Percentiles rank a stretch among this genome's conserved stretches.
phyloP scores from a whole-genome alignment of 2,797 vertebrate species.

The Bufotes viridis region DNA sequence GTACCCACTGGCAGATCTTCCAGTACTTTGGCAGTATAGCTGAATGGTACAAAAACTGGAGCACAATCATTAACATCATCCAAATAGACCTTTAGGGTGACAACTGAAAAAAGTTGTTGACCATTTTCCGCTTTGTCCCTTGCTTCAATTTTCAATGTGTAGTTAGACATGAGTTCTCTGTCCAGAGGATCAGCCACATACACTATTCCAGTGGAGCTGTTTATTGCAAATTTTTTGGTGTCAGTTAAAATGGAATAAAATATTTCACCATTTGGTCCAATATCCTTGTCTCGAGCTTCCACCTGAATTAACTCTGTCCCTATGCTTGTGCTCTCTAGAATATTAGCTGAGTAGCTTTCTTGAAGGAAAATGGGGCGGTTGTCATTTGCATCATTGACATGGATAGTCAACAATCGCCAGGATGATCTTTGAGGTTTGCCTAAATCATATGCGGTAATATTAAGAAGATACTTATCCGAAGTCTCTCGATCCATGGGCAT shows the following conservation, averaged over 20 bases:
- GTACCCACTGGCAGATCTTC: slow-evolving; percentile 95
- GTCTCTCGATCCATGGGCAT: slow-evolving; percentile 93
- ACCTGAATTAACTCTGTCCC: slow-evolving; percentile 93
- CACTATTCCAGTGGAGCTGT: slow-evolving; percentile 88
- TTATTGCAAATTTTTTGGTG: slow-evolving; percentile 89
- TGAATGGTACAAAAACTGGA: slow-evolving; percentile 89
- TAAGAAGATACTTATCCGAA: slow-evolving; percentile 89
- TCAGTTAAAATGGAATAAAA: slow-evolving; percentile 89
- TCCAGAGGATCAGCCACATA: slow-evolving; percentile 91
- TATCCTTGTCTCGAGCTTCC: slow-evolving; percentile 92
- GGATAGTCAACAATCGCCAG: slow-evolving; percentile 88
- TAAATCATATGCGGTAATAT: slow-evolving; percentile 92
- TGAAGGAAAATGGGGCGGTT: slow-evolving; percentile 90
- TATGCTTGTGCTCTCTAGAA: slow-evolving; percentile 92
- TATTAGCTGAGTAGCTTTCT: slow-evolving; percentile 83
- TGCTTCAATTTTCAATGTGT: slow-evolving; percentile 91
- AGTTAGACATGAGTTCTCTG: slow-evolving; percentile 84
- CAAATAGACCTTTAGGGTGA: slow-evolving; percentile 83
- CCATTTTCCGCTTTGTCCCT: slow-evolving; percentile 86
- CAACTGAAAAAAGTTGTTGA: slow-evolving; percentile 84
- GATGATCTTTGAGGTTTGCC: slow-evolving; percentile 88
- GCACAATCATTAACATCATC: slow-evolving; percentile 97
- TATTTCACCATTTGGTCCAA: slow-evolving; percentile 87
- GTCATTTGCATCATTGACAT: slow-evolving; percentile 93
- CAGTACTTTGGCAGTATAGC: slow-evolving; percentile 87